Evolutionary conservation across 1,140 invertebrate genomes (phyloP), one percentile per base, ranked within the genome.

Genomic region (Bombus affinis): DNA sequence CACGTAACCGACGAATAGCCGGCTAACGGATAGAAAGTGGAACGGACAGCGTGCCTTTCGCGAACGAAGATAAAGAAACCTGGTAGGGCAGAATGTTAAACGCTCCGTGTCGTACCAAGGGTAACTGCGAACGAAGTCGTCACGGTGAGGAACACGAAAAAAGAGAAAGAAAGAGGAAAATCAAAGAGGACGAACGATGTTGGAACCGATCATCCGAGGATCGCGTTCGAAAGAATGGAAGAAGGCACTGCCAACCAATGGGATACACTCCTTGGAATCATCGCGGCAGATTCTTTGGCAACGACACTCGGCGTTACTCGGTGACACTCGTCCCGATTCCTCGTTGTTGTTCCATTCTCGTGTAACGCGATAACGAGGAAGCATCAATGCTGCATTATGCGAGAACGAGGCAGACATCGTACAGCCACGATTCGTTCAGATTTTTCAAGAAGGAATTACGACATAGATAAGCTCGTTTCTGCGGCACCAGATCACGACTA

Each of bases 341-440:
- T 77, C 74, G 68, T 74, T 68, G 73, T 57, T 68, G 70, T 71
- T 78, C 74, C 74, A 37, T 71, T 79, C 75, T 47, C 42, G 44
- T 59, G n/a, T 44, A 32, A 44, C 28, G 44, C 68, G 78, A 59
- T 65, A 88, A 72, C 75, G 57, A 35, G 66, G 65, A 75, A 89
- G 71, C 75, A 82, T 88, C 83, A 83, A 89, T 88, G 68, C 78
- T 28, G 62, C 87, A 88, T 89, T 89, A 89, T 88, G 77, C 83
- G 86, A 74, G 73, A 88, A 35, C 72, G 57, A 22, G 22, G 10
- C 35, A 44, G 47, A 32, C 70, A 22, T 32, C 78, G 28, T 47
- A n/a, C 28, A 47, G 18, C 47, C 1, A 22, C 47, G 18, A 53
- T 22, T 53, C 47, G 6, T 8, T 53, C 47, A 53, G 35, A 72